Conservation (phyloP, 2,797 vertebrate genomes). For the Gambelia wislizenii region DNA sequence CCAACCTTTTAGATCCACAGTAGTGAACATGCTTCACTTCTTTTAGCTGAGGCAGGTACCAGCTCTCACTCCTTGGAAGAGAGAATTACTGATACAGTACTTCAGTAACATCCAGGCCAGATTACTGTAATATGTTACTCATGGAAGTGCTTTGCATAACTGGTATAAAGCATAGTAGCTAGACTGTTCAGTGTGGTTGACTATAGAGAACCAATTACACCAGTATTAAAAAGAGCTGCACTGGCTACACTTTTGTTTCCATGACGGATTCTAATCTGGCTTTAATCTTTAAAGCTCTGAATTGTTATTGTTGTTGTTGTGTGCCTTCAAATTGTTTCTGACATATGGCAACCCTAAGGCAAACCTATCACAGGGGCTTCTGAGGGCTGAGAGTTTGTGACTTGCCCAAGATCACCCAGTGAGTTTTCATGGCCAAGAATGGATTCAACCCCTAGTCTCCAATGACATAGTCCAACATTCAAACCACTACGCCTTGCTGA, state of each 20-base stretch:
- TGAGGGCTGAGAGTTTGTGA: no score
- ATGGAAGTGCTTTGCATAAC: background rate
- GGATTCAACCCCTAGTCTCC: no score
- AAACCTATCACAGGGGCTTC: no score
- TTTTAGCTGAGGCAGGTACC: background rate
- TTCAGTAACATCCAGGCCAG: background rate
- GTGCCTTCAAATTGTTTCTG: no score
- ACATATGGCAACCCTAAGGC: no score
- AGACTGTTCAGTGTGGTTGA: background rate
- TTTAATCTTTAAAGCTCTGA: conserved; percentile 1
- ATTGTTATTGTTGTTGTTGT: no score
- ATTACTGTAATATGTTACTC: background rate
- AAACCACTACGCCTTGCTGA: no score
- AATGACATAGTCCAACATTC: no score
- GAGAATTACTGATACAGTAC: background rate
- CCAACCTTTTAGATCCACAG: no score
- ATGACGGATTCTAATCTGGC: background rate
- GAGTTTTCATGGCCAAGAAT: no score
- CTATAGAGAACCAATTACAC: background rate
- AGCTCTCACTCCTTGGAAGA: background rate
- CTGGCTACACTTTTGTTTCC: background rate
- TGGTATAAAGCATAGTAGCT: background rate
- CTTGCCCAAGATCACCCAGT: no score
- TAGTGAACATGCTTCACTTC: no score
- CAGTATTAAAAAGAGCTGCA: background rate